Base-by-base conservation (phyloP, 2,888 invertebrate genomes). In the Physocephala rufipes region DNA sequence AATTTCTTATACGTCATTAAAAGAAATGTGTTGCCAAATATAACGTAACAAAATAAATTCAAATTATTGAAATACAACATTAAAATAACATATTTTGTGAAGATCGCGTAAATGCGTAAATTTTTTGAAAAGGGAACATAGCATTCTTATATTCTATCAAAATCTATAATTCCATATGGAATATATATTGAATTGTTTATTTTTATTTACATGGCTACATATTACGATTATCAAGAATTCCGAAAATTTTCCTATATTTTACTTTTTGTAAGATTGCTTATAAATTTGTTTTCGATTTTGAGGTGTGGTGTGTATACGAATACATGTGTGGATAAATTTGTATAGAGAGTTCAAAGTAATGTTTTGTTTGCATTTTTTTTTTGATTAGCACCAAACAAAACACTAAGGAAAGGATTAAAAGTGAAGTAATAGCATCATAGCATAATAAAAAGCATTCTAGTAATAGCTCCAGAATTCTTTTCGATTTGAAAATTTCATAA, bases 331-430 rank as follows among this genome's bases (percentile, higher is more conserved):
- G 4, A 36, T 36, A 36, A 36, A 36, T 36, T 36, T 9, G 36
- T 36, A 36, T 36, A 7, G 36, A 4, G 9, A 36, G 36, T 36
- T 36, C 9, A 9, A 36, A 9, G 4, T 26, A 59, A 58, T 61
- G 67, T 67, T 59, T 59, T 67, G 58, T 67, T 59, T 58, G 28
- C 59, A 59, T 24, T 67, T 67, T 61, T 65, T 65, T 13, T 28
- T 43, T 55, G 24, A 2, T 49, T 28, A n/a, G 51, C 62, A 16
- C 5, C 21, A 51, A 49, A 28, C 47, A 49, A 3, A 24, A 21
- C 21, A 49, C 24, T 15, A 24, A 28, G 13, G 28, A 28, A 24
- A 16, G 16, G 30, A 66, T 24, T 43, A 53, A 53, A 66, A 53
- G 66, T 19, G 49, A 63, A 45, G 47, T 4, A 0, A 19, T 9